Base-by-base conservation (phyloP, 1,140 invertebrate species). In the Hyposmocoma kahamanoa region DNA sequence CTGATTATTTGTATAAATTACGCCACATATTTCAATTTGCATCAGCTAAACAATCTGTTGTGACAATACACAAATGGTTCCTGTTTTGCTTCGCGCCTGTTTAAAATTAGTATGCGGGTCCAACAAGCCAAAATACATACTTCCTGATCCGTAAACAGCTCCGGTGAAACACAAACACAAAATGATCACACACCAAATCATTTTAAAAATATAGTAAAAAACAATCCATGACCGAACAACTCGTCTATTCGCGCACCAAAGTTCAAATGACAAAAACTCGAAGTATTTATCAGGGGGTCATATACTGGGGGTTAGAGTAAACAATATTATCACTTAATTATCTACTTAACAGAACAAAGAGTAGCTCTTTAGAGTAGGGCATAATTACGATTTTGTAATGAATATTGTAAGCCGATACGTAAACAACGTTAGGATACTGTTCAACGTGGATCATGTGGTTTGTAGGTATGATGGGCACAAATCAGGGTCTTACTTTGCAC, bases 111-210 rank as follows among this genome's bases (percentile, higher is more conserved):
- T n/a, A n/a, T n/a, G n/a, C n/a, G n/a, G n/a, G n/a, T n/a, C 32
- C 8, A 36, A 13, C 18, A 36, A 36, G 18, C 32, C 32, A 8
- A 19, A 42, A 28, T 22, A 76, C 79, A 57, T 67, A 84, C 81
- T 84, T 46, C 70, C 75, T n/a, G 73, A 72, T 54, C 64, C 76
- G 32, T 54, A 51, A 24, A 65, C 76, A 6, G 49, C 49, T 47
- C 57, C 60, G 45, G 45, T 51, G 42, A 71, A 36, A 62, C 71
- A 82, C 72, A 81, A 65, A 67, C 66, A 70, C 78, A 80, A 56
- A 55, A 80, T 59, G 47, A 75, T 57, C 60, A 74, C 76, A 75
- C 72, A 68, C 71, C 63, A 73, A 70, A 70, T 61, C 77, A 82
- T 84, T 50, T 65, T 77, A 50, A 52, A n/a, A n/a, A n/a, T n/a